phyloP scores from a whole-genome alignment of 2,797 vertebrate species.

The Paramormyrops hopkinsi region DNA sequence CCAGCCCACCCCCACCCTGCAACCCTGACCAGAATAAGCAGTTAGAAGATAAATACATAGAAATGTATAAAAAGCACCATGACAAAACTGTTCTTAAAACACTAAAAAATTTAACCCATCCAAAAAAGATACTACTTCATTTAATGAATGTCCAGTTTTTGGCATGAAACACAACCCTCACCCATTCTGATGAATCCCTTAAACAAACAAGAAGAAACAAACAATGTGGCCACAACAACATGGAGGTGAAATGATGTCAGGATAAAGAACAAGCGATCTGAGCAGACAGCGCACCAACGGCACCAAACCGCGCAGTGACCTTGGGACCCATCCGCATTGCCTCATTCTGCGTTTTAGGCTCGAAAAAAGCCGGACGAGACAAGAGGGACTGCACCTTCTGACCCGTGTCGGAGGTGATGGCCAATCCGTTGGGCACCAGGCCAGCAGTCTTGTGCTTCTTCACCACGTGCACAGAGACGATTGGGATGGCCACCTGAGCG shows the following conservation, averaged over 20 bases:
- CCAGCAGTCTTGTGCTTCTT: constrained; percentile 93
- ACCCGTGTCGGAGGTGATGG: constrained; percentile 81
- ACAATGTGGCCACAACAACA: not conserved
- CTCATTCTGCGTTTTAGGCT: not conserved
- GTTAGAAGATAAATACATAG: not conserved
- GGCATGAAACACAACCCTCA: not conserved
- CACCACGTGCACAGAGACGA: constrained; percentile 80
- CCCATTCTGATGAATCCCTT: not conserved
- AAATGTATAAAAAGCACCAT: not conserved
- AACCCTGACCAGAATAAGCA: not conserved
- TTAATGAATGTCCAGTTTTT: not conserved
- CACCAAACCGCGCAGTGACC: not conserved
- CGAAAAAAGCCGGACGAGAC: not conserved
- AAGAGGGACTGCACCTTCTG: constrained; percentile 66
- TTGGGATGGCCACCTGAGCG: constrained; percentile 79
- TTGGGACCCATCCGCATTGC: not conserved
- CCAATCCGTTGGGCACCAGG: constrained; percentile 85
- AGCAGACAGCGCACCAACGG: not conserved
- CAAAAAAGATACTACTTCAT: not conserved
- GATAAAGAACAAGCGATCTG: not conserved
- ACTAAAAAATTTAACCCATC: not conserved
- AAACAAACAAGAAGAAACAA: not conserved
- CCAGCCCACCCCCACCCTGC: not conserved
- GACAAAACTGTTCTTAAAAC: not conserved
- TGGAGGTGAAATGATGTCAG: not conserved